Evolutionary conservation across 2,797 vertebrate species (phyloP), one percentile per base, ranked within the genome.

Genomic region (Mallotus villosus): DNA sequence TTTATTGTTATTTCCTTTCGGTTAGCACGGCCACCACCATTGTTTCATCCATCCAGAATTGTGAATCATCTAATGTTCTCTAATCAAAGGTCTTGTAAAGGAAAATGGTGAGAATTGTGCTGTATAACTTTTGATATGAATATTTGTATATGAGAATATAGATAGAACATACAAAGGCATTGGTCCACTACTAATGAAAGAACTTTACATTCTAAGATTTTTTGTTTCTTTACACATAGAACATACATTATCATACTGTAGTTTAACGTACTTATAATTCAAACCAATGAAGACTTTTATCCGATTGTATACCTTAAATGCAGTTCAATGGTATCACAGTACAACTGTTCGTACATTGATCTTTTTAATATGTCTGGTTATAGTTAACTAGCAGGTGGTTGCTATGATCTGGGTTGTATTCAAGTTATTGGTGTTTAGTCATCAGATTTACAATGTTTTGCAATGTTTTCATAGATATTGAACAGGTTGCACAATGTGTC

Each of bases 101-200:
- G 89, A 92, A 90, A 92, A 91, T 93, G 90, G 91, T 93, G 92
- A 92, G 90, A 93, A 91, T 93, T 89, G 92, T 94, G 92, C 89
- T 93, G 93, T 94, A 92, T 90, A 92, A 90, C 87, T 92, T 94
- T 94, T 94, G 85, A 92, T 94, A 94, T 93, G 87, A 93, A 92
- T 93, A 94, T 93, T 94, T 94, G 92, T 93, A 93, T 91, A 92
- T 93, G 88, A 92, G 88, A 90, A 88, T 87, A 92, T 91, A 91
- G 85, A 84, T 90, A 91, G 90, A 87, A 88, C 86, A 90, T 90
- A 90, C 91, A 92, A 82, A 90, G 86, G 88, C 89, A 84, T 80
- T 81, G 85, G 81, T 91, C 89, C 89, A 87, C 87, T 86, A 88
- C 84, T 85, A 85, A 88, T 86, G 87, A 89, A 84, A 83, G 85